These are phyloP conservation scores for Microdon myrmicae DNA, from an alignment of 2,888 invertebrate genomes.

Conservation along the genomic window DNA sequence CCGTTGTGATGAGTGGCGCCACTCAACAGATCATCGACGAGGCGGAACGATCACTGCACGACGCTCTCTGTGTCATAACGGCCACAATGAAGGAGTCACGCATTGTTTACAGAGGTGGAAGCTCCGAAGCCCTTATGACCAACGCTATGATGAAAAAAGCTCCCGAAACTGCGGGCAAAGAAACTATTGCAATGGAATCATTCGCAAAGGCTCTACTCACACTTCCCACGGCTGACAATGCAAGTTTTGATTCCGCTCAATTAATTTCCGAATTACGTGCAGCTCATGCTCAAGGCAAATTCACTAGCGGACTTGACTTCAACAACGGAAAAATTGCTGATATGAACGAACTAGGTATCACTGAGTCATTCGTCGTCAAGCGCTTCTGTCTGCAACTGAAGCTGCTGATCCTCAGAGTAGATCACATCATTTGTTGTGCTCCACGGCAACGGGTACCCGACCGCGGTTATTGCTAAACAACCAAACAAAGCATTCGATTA, in stretches of 20 bases:
- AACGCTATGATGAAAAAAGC: slow-evolving; percentile 87
- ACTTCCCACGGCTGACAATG: slow-evolving; percentile 97
- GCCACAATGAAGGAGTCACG: slow-evolving; percentile 95
- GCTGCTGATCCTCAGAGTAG: slow-evolving; percentile 98
- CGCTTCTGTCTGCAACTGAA: slow-evolving; percentile 97
- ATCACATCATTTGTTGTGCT: slow-evolving; percentile 93
- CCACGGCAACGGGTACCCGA: slow-evolving; percentile 89
- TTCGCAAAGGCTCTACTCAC: slow-evolving; percentile 89
- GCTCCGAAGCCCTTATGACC: slow-evolving; percentile 97
- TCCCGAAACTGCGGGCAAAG: slow-evolving; percentile 92
- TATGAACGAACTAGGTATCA: slow-evolving; percentile 91
- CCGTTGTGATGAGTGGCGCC: slow-evolving; percentile 95
- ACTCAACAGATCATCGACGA: slow-evolving; percentile 99
- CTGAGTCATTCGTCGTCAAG: slow-evolving; percentile 97
- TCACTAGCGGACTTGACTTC: slow-evolving; percentile 81
- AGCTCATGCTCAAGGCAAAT: slow-evolving; percentile 85
- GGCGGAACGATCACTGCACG: slow-evolving; percentile 97
- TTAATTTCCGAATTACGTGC: slow-evolving; percentile 92
- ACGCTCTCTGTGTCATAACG: slow-evolving; percentile 95
- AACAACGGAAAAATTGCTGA: slow-evolving; percentile 86
- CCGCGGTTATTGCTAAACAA: slow-evolving; percentile 70
- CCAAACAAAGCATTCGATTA: slow-evolving; percentile 17
- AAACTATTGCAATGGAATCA: slow-evolving; percentile 96
- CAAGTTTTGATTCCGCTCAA: slow-evolving; percentile 97
- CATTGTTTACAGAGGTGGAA: slow-evolving; percentile 92